Evolutionary conservation across 2,888 invertebrate species (phyloP).

Genomic region (Agrochola litura): DNA sequence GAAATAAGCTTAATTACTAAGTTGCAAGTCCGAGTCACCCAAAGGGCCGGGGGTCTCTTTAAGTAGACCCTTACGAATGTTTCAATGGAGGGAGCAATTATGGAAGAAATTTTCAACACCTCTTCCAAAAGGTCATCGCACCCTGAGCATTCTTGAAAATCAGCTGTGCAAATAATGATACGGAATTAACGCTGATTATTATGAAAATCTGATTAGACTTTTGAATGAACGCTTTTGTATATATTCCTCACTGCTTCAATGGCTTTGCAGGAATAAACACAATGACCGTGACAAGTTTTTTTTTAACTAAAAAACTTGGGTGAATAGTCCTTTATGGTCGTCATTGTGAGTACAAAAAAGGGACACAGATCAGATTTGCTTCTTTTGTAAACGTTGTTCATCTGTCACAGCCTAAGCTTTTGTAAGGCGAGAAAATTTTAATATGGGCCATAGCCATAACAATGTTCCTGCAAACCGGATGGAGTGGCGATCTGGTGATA

Average conservation of each 20-base stretch:
- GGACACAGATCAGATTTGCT: constrained; percentile 69
- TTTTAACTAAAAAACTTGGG: constrained; percentile 48
- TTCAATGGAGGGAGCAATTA: constrained; percentile 86
- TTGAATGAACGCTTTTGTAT: constrained; percentile 46
- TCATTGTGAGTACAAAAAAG: constrained; percentile 67
- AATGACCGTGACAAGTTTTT: constrained; percentile 51
- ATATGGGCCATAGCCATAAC: constrained; percentile 23
- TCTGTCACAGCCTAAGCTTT: constrained; percentile 70
- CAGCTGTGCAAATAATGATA: constrained; percentile 41
- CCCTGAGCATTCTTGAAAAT: constrained; percentile 52
- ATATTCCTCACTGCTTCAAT: constrained; percentile 49
- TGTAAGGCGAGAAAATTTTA: constrained; percentile 66
- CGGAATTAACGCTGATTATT: constrained; percentile 19
- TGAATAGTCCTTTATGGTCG: constrained; percentile 67
- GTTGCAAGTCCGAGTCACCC: constrained; percentile 83
- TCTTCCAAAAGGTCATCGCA: constrained; percentile 76
- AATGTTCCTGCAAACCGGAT: constrained; percentile 50
- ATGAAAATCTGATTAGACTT: constrained; percentile 38
- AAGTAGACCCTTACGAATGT: constrained; percentile 85
- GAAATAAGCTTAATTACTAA: constrained; percentile 89
- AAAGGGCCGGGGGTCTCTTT: constrained; percentile 80
- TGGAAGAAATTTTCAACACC: constrained; percentile 82
- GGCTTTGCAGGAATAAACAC: constrained; percentile 53
- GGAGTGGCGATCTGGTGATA: constrained; percentile 47
- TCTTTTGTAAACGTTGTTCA: constrained; percentile 69